Percentiles rank a stretch among this genome's conserved stretches.
Evolutionary conservation across 2,113 vertebrate species (phyloP).

Genomic region (Lagenorhynchus albirostris): DNA sequence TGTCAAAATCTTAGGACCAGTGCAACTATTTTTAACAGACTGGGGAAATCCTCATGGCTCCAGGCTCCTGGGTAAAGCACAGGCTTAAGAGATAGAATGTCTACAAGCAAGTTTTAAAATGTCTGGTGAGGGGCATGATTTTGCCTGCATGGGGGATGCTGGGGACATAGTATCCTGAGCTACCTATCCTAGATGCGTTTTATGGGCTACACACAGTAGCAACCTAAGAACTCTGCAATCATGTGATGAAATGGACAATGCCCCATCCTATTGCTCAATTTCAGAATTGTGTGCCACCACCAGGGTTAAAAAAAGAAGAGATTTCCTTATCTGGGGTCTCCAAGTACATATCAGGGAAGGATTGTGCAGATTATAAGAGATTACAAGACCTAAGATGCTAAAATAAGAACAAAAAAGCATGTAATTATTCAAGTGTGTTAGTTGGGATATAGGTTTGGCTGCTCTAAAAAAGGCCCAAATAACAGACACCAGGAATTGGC

Average conservation of each 20-base stretch:
- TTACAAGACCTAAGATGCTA: background rate
- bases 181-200: background rate
- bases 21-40: background rate
- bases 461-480: background rate
- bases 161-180: background rate
- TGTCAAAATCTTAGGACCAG: background rate
- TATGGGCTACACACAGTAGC: background rate
- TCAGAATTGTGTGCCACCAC: background rate
- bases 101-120: background rate
- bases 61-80: background rate
- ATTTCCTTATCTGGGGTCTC: background rate
- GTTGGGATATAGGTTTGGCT: background rate
- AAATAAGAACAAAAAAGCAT: background rate
- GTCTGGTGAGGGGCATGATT: background rate
- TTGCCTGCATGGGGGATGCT: background rate
- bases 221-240: background rate
- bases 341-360: background rate
- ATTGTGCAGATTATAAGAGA: background rate
- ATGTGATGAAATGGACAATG: background rate
- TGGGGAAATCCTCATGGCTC: background rate
- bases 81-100: background rate
- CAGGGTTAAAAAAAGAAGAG: background rate
- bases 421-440: background rate
- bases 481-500: background rate
- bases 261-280: background rate